Conservation (phyloP, 2,888 invertebrate species). For the Drosophila tanythrix region DNA sequence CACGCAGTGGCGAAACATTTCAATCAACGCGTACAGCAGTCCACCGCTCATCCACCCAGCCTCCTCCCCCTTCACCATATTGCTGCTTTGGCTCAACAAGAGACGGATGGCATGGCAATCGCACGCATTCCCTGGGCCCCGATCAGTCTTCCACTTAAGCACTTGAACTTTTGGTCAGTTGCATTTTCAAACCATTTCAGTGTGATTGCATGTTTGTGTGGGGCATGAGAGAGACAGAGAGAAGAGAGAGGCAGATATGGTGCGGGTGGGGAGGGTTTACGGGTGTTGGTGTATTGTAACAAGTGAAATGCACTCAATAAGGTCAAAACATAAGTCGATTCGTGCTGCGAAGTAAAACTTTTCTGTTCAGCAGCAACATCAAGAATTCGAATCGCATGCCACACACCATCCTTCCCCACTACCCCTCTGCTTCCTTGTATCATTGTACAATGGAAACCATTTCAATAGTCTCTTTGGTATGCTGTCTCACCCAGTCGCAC, state of each 20-base stretch:
- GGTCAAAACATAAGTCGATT: conserved; percentile 54
- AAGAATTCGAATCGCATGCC: conserved; percentile 29
- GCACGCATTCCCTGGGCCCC: conserved; percentile 55
- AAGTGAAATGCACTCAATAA: conserved; percentile 44
- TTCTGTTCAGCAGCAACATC: conserved; percentile 40
- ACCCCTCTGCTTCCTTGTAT: not conserved
- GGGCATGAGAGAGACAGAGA: not conserved
- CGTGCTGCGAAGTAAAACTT: conserved; percentile 44
- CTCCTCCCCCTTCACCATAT: no score
- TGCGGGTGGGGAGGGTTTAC: not conserved
- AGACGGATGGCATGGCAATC: conserved; percentile 39
- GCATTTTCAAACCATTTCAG: conserved; percentile 28
- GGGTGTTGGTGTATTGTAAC: conserved; percentile 19
- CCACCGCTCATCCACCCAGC: not conserved
- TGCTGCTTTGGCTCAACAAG: conserved; percentile 1
- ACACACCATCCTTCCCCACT: not conserved
- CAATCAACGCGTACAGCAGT: conserved; percentile 57
- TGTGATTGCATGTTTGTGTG: conserved; percentile 5
- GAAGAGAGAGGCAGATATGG: not conserved
- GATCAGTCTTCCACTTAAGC: conserved; percentile 58
- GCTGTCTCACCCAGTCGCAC: conserved; percentile 4
- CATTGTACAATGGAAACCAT: conserved; percentile 32
- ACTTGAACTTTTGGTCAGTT: conserved; percentile 63
- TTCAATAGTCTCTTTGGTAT: conserved; percentile 34
- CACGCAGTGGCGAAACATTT: conserved; percentile 70